phyloP scores from a whole-genome alignment of 2,888 invertebrate genomes.

The Drepanosiphum platanoidis region DNA sequence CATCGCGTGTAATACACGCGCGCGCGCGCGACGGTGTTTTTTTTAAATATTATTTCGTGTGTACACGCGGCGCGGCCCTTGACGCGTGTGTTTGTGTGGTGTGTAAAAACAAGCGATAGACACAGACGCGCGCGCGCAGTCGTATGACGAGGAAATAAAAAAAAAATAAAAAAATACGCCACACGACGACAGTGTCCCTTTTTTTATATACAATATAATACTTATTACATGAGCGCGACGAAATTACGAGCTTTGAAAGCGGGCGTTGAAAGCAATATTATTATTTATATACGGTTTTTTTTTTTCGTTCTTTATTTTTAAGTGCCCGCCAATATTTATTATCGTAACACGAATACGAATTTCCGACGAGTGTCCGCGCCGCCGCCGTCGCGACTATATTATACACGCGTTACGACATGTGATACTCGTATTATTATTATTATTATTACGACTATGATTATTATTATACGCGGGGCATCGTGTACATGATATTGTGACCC shows the following conservation, averaged over 20 bases:
- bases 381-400: neutral
- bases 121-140: no score
- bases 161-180: neutral
- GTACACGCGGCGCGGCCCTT: neutral
- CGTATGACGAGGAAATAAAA: neutral
- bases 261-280: neutral
- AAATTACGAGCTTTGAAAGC: neutral
- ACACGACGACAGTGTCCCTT: neutral
- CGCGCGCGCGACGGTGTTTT: neutral
- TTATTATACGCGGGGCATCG: neutral
- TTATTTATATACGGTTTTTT: neutral
- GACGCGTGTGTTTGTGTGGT: neutral
- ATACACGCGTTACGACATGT: neutral
- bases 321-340: constrained; percentile 2
- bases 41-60: neutral
- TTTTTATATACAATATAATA: neutral
- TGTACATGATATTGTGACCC: neutral
- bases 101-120: neutral
- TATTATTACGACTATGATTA: neutral
- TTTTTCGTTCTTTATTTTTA: neutral
- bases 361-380: neutral
- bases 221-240: neutral
- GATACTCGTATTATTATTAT: no score
- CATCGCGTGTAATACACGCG: neutral
- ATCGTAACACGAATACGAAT: constrained; percentile 4